Evolutionary conservation across 1,140 invertebrate species (phyloP).

Genomic region (Psix sp.): DNA sequence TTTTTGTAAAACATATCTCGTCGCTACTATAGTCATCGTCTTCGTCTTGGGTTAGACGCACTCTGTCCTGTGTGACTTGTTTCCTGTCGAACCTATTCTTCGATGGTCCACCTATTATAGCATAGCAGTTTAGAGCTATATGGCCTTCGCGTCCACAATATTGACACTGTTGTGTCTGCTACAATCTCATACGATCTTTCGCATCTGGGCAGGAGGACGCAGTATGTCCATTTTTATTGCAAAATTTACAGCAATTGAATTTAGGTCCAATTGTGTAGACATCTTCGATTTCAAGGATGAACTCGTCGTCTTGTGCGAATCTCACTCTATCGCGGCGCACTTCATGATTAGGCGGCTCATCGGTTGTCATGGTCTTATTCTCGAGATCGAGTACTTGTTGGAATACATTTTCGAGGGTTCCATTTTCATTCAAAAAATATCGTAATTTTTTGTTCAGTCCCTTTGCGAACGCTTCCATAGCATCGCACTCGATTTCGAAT

Average conservation of each 20-base stretch:
- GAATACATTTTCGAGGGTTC: conserved; percentile 11
- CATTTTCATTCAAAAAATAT: conserved; percentile 18
- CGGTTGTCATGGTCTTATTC: conserved; percentile 3
- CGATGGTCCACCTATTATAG: neutral
- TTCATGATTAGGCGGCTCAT: conserved; percentile 5
- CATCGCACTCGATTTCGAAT: conserved; percentile 16
- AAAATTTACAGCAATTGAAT: conserved; percentile 5
- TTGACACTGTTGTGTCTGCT: neutral
- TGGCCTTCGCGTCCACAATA: neutral
- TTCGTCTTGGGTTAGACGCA: too few relatives aligned
- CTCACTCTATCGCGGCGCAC: neutral
- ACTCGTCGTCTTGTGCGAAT: conserved; percentile 1
- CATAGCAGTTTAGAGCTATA: neutral
- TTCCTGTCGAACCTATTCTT: too few relatives aligned
- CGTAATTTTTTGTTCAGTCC: conserved; percentile 11
- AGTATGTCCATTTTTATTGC: conserved; percentile 6
- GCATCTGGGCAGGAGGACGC: conserved; percentile 5
- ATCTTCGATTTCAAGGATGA: neutral
- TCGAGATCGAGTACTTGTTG: conserved; percentile 13
- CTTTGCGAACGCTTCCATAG: conserved; percentile 24
- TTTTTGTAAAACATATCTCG: too few relatives aligned
- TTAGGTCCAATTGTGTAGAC: neutral
- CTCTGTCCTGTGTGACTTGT: too few relatives aligned
- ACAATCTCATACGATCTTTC: neutral
- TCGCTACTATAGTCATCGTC: too few relatives aligned